Conservation (phyloP, 1,140 invertebrate species). For the Lasaia peninsularis region DNA sequence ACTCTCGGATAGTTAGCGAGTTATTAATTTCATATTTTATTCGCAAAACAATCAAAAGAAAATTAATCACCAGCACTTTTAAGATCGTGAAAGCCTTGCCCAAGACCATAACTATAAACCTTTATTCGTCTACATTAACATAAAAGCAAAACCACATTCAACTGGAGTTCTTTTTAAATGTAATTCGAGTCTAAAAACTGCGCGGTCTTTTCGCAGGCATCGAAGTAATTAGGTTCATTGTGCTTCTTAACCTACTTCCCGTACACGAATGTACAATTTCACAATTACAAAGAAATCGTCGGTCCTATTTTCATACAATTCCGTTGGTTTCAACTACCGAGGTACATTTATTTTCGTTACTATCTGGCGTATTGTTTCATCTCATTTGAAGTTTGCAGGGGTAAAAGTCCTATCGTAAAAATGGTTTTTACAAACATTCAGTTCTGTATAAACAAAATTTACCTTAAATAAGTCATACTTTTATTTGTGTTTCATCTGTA, state of each 20-base stretch:
- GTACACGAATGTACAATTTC: slow-evolving; percentile 18
- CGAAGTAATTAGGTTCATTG: slow-evolving; percentile 19
- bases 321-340: background rate
- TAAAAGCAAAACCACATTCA: slow-evolving; percentile 4
- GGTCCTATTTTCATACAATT: slow-evolving; percentile 12
- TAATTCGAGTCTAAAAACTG: slow-evolving; percentile 12
- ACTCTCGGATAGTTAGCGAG: too few relatives aligned
- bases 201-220: slow-evolving; percentile 17
- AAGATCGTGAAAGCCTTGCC: background rate
- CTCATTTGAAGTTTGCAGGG: background rate
- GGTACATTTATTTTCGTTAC: slow-evolving; percentile 3
- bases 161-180: slow-evolving; percentile 12
- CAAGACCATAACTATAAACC: slow-evolving; percentile 1
- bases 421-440: too few relatives aligned
- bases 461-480: too few relatives aligned
- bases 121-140: slow-evolving; percentile 4
- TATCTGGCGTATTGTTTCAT: background rate
- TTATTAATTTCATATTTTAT: too few relatives aligned
- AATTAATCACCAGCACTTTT: too few relatives aligned
- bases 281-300: slow-evolving; percentile 16
- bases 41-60: too few relatives aligned
- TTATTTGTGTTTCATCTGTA: background rate
- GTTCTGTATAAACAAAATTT: too few relatives aligned
- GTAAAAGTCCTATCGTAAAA: background rate
- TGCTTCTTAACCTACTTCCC: slow-evolving; percentile 17